Conservation (phyloP, 2,113 vertebrate species). For the Mobula hypostoma region DNA sequence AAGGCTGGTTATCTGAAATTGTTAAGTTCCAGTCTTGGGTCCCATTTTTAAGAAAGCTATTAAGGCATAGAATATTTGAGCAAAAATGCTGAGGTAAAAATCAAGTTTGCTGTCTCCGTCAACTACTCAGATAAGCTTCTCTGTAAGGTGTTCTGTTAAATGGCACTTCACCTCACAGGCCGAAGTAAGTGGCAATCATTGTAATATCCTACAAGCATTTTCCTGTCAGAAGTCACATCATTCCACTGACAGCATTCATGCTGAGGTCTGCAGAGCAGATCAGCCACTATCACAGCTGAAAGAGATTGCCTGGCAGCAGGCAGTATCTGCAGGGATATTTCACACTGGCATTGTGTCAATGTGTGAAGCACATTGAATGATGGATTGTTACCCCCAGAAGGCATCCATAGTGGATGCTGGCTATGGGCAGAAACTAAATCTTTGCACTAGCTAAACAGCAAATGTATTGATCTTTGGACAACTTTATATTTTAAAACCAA, state of each 20-base stretch:
- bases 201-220: background rate
- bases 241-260: background rate
- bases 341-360: background rate
- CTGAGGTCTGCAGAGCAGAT: background rate
- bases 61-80: too few species aligned
- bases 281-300: background rate
- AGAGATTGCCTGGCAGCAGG: background rate
- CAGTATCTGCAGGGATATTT: background rate
- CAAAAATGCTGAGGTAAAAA: too few species aligned
- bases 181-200: background rate
- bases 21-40: too few species aligned
- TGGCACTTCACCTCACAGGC: background rate
- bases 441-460: background rate
- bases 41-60: too few species aligned
- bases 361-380: background rate
- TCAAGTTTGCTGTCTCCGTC: too few species aligned
- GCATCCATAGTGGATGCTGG: background rate
- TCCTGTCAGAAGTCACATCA: background rate
- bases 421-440: background rate
- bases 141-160: background rate
- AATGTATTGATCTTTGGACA: background rate
- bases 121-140: background rate
- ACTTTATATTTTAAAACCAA: background rate
- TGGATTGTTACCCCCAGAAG: too few species aligned
- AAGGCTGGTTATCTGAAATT: too few species aligned